Percentiles rank a stretch among this genome's conserved stretches.
Conservation (phyloP, 2,797 vertebrate genomes). For the Chanos chanos region DNA sequence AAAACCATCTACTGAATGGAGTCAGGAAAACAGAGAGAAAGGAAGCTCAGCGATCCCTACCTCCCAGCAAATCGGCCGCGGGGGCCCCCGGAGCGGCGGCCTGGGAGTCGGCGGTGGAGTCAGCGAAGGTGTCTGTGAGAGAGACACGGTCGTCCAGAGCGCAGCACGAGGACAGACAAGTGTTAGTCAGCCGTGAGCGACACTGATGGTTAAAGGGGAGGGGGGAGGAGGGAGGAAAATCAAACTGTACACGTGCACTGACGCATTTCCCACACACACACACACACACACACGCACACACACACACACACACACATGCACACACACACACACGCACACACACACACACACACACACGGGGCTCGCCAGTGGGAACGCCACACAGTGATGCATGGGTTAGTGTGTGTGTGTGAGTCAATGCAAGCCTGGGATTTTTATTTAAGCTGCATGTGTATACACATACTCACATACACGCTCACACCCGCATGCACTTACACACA, state of each 20-base stretch:
- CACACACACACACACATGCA: conserved; percentile 11
- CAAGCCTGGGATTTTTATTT: too few species aligned
- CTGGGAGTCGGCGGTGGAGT: conserved; percentile 75
- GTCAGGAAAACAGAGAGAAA: too few species aligned
- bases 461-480: too few species aligned
- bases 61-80: conserved; percentile 89
- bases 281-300: neutral
- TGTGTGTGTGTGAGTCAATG: too few species aligned
- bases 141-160: conserved; percentile 59
- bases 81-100: conserved; percentile 77
- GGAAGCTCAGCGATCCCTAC: conserved; percentile 62
- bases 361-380: neutral
- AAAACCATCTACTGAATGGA: too few species aligned
- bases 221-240: conserved; percentile 24
- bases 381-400: conserved; percentile 1
- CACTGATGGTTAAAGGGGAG: conserved; percentile 44
- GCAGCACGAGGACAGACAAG: conserved; percentile 68
- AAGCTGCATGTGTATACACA: too few species aligned
- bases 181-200: conserved; percentile 54
- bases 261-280: conserved; percentile 11
- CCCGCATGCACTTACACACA: too few species aligned
- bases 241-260: neutral
- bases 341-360: neutral
- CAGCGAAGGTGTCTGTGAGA: conserved; percentile 84
- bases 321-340: neutral